Evolutionary conservation across 2,797 vertebrate genomes (phyloP), one percentile per base, ranked within the genome.

Genomic region (Enteromius mattozi): DNA sequence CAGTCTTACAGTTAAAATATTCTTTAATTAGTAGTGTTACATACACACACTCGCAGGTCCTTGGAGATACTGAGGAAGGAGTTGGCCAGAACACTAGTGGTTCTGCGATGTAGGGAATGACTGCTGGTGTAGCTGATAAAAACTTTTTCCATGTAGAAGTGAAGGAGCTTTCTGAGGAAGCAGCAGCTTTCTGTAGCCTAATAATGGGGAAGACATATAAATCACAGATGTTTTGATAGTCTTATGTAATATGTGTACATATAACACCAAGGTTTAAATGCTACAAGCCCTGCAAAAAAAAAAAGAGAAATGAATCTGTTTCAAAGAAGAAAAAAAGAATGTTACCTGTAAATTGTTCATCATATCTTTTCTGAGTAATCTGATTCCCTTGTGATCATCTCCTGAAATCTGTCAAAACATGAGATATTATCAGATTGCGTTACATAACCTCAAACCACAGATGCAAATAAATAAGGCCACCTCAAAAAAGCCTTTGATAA

Each of bases 131-230:
- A 93, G 89, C 90, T 92, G 17, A 86, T 88, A 89, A 96, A 96
- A 35, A 96, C 96, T 63, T 90, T 92, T 85, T 95, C 94, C 8
- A 96, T 83, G 17, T 96, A 96, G 92, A 96, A 96, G 27, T 88
- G 91, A 59, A 96, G 90, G 78, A 96, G 69, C 2, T 95, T 93
- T 33, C 77, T 93, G 78, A 96, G 10, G 77, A 96, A 96, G 35
- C 96, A 96, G 89, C 95, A 96, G 1, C 81, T 92, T 87, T 96
- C 94, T 69, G 90, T 90, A 0, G 88, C 89, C 96, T 96, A 89
- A 61, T 17, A 42, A 76, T 4, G 24, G 80, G 10, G 45, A 17
- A 40, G 16, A n/a, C 8, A 13, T 24, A 21, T 37, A 59, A 16
- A 10, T 72, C n/a, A 51, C 3, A 4, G 49, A 47, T 49, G 17